A percentile compares a stretch with the other conserved stretches of the same genome.
These are phyloP conservation scores for Anthopleura xanthogrammica DNA, from an alignment of 92 coral and sea anemone genomes.

Conservation along the genomic window DNA sequence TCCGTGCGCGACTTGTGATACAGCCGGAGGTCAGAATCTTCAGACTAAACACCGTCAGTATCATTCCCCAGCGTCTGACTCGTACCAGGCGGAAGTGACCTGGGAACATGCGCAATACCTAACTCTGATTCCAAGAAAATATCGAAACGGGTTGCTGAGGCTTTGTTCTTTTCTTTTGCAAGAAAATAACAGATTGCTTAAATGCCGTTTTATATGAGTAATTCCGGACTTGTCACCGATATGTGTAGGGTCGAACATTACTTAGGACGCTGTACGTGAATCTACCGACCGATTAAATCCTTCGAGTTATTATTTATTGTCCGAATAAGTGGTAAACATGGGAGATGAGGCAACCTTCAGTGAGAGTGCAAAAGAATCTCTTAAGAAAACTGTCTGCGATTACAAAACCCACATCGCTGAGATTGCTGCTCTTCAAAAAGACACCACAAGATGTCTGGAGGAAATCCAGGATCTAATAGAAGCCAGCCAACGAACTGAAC, in stretches of 20 bases:
- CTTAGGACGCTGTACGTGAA: neutral
- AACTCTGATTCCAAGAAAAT: neutral
- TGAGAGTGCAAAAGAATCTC: conserved; percentile 13
- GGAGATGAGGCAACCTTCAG: neutral
- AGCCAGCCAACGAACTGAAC: conserved; percentile 1
- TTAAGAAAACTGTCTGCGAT: conserved; percentile 37
- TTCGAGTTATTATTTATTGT: neutral
- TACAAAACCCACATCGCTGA: conserved; percentile 41
- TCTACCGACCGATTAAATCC: neutral
- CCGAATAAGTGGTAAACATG: neutral
- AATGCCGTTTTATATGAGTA: too few relatives aligned
- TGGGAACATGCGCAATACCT: neutral
- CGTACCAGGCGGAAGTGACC: neutral
- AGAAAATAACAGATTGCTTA: too few relatives aligned
- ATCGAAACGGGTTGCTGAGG: neutral
- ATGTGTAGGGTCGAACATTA: too few relatives aligned
- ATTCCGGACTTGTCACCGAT: too few relatives aligned
- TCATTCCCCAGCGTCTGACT: too few relatives aligned
- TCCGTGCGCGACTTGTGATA: too few relatives aligned
- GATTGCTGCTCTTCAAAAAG: conserved; percentile 25
- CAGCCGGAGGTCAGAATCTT: too few relatives aligned
- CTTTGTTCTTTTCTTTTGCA: too few relatives aligned
- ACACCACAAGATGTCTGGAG: conserved; percentile 33
- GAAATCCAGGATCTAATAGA: conserved; percentile 29
- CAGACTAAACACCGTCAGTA: too few relatives aligned